Base-by-base conservation (phyloP, 2,113 vertebrate species). In the Spea bombifrons region DNA sequence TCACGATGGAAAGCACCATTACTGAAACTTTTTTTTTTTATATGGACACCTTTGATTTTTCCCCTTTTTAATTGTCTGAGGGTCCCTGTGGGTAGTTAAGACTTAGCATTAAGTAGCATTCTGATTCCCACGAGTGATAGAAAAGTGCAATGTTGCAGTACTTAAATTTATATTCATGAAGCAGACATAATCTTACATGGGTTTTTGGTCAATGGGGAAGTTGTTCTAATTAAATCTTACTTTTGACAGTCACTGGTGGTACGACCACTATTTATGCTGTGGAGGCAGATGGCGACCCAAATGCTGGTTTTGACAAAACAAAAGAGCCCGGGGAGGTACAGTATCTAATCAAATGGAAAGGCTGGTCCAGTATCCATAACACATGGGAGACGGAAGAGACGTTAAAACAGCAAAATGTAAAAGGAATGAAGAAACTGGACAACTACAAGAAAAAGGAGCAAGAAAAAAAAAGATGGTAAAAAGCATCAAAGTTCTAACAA, bases 271-370 rank as follows among this genome's bases (percentile, higher is more conserved):
- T 98, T 67, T 99, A 99, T 75, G 94, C 97, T 46, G 87, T 99
- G 66, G 97, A 99, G 87, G 95, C 96, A 83, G 97, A 99, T 76
- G 97, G 96, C 67, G 97, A 99, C 83, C 97, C 96, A 70, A 97
- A 99, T 83, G 57, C 73, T 83, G 95, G 86, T 71, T 99, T 95
- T 87, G 93, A 93, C 75, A 90, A 92, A 61, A 91, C 86, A 84
- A 96, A 93, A 82, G 96, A 99, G 80, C 71, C 87, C 0, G 95
- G 93, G 69, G 97, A 99, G 4, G 55, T 88, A 80, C 97, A 99
- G 75, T 99, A 99, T 87, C 89, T 99, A 84, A 98, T 99, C 81
- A 99, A 99, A 86, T 99, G 97, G 97, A 99, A 99, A 87, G 96
- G 96, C 16, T 99, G 97, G 97, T 98, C 97, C 3, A 96, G 98